A percentile compares a stretch with the other conserved stretches of the same genome.
These are phyloP conservation scores for Meandrina meandrites DNA, from an alignment of 92 coral and sea anemone genomes.

Conservation along the genomic window DNA sequence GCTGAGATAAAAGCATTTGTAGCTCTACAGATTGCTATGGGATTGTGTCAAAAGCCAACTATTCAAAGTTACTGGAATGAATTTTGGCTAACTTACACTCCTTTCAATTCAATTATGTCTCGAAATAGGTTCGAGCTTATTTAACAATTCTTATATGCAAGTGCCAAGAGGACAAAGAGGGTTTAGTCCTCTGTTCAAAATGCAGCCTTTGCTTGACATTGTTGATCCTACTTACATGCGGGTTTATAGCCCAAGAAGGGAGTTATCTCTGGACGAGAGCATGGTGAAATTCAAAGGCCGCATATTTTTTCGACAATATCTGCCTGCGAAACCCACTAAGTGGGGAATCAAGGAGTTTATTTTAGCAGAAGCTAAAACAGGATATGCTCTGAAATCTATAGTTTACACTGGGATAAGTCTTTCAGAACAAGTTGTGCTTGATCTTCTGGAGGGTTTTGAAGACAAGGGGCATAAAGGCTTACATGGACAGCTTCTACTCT, in stretches of 20 bases:
- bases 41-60: slow-evolving; percentile 55
- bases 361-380: slow-evolving; percentile 52
- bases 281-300: slow-evolving; percentile 72
- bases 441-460: slow-evolving; percentile 46
- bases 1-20: slow-evolving; percentile 58
- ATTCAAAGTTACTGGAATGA: slow-evolving; percentile 54
- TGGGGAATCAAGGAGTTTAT: slow-evolving; percentile 72
- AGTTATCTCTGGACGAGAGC: slow-evolving; percentile 48
- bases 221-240: slow-evolving; percentile 38
- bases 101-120: slow-evolving; percentile 57
- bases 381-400: slow-evolving; percentile 48
- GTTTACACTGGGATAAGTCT: slow-evolving; percentile 61
- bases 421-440: slow-evolving; percentile 43
- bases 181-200: slow-evolving; percentile 49
- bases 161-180: slow-evolving; percentile 56
- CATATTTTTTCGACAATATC: slow-evolving; percentile 61
- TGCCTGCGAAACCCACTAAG: slow-evolving; percentile 66
- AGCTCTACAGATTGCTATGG: slow-evolving; percentile 65
- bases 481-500: slow-evolving; percentile 61
- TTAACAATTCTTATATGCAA: slow-evolving; percentile 38
- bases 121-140: slow-evolving; percentile 55
- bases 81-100: slow-evolving; percentile 47
- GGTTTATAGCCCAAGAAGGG: slow-evolving; percentile 40
- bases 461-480: slow-evolving; percentile 61
- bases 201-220: slow-evolving; percentile 65